These are phyloP conservation scores for Platysteira castanea DNA, from an alignment of 2,113 vertebrate genomes.

Conservation along the genomic window DNA sequence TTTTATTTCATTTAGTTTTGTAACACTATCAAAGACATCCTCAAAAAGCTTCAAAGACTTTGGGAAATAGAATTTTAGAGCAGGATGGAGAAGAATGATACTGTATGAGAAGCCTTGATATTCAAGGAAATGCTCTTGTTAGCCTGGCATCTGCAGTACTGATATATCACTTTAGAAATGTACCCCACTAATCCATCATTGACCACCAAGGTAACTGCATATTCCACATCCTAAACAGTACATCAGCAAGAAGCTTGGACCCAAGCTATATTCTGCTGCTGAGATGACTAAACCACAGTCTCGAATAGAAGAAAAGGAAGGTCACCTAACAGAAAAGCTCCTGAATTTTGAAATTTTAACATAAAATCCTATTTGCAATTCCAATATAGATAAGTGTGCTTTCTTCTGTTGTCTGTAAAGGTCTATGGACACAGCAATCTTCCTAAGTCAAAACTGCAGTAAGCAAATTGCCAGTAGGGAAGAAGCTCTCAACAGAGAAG, in stretches of 20 bases:
- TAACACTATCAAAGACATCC: not conserved
- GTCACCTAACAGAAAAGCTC: not conserved
- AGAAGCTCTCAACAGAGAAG: not conserved
- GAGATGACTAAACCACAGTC: not conserved
- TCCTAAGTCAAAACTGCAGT: not conserved
- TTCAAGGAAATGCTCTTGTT: not conserved
- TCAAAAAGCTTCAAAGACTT: not conserved
- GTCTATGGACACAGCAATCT: not conserved
- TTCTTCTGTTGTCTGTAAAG: not conserved
- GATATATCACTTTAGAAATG: not conserved
- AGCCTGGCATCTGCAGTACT: not conserved
- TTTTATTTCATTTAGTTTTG: not conserved
- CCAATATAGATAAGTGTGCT: not conserved
- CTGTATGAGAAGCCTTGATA: not conserved
- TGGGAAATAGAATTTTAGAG: not conserved
- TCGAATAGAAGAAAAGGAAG: not conserved
- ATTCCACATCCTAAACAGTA: not conserved
- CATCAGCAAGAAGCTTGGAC: not conserved
- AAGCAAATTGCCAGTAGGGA: not conserved
- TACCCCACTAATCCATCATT: not conserved
- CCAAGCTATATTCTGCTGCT: not conserved
- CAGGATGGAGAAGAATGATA: not conserved
- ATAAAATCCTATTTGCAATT: not conserved
- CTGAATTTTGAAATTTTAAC: not conserved
- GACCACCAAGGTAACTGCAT: not conserved